phyloP scores from a whole-genome alignment of 2,888 invertebrate species.

The Pyralis farinalis region DNA sequence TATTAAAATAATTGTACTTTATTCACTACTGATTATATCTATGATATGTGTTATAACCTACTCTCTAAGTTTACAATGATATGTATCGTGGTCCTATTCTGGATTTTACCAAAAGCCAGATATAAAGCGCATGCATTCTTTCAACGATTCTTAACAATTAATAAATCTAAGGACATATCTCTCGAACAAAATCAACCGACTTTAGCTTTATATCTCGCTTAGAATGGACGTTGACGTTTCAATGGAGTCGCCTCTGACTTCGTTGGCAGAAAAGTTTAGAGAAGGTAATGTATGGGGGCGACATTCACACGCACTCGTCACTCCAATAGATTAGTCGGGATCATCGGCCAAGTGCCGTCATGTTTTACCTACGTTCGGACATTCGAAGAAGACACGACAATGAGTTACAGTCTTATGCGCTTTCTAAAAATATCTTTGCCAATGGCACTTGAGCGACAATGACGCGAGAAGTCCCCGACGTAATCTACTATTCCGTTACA shows the following conservation, averaged over 20 bases:
- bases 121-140: constrained; percentile 79
- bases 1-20: constrained; percentile 77
- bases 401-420: constrained; percentile 30
- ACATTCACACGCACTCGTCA: constrained; percentile 39
- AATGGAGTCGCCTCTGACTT: constrained; percentile 74
- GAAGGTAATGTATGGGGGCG: constrained; percentile 40
- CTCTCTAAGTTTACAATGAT: constrained; percentile 59
- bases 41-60: constrained; percentile 63
- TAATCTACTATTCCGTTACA: constrained; percentile 19
- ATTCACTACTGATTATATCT: constrained; percentile 63
- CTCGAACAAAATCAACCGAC: constrained; percentile 43
- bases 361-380: constrained; percentile 3
- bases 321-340: constrained; percentile 28
- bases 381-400: constrained; percentile 24
- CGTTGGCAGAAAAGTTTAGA: constrained; percentile 34
- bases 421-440: constrained; percentile 15
- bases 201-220: constrained; percentile 76
- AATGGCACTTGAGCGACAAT: constrained; percentile 35
- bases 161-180: constrained; percentile 52
- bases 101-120: constrained; percentile 76
- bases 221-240: constrained; percentile 55
- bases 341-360: constrained; percentile 32
- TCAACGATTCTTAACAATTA: constrained; percentile 58
- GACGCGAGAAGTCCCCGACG: constrained; percentile 64
- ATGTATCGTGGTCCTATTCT: constrained; percentile 76